phyloP scores from a whole-genome alignment of 2,888 invertebrate genomes.

The Heliothis peltigera region DNA sequence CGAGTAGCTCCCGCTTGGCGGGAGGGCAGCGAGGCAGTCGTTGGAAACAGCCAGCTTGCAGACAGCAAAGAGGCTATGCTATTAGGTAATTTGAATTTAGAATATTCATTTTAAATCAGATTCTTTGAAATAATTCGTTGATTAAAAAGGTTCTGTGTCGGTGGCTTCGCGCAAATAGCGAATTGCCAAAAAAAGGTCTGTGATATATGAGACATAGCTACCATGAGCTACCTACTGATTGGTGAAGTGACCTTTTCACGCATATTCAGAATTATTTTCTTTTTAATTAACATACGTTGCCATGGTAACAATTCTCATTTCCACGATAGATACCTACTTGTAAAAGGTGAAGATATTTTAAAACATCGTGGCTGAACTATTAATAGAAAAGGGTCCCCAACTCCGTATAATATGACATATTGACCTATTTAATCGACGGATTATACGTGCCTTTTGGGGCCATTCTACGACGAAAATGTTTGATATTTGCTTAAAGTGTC shows the following conservation, averaged over 20 bases:
- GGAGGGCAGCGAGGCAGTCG: slow-evolving; percentile 86
- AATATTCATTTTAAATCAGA: background rate
- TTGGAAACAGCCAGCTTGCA: slow-evolving; percentile 83
- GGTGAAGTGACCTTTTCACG: no score
- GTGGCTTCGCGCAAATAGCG: no score
- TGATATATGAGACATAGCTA: no score
- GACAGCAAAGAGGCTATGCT: slow-evolving; percentile 88
- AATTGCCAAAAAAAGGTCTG: no score
- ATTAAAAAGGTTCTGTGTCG: no score
- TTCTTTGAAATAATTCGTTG: background rate
- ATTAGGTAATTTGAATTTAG: slow-evolving; percentile 70
- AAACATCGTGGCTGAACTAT: slow-evolving; percentile 3
- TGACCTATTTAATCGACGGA: background rate
- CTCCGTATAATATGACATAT: background rate
- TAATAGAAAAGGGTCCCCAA: background rate
- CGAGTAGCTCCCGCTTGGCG: slow-evolving; percentile 85
- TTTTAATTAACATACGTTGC: no score
- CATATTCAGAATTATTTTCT: no score
- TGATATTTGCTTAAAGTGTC: background rate
- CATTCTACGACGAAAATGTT: slow-evolving; percentile 37
- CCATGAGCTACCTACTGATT: no score
- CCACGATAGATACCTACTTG: no score
- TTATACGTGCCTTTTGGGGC: slow-evolving; percentile 4
- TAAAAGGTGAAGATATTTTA: slow-evolving; percentile 22
- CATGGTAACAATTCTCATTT: no score